phyloP scores from a whole-genome alignment of 2,888 invertebrate species.

The Diadegma fenestrale region DNA sequence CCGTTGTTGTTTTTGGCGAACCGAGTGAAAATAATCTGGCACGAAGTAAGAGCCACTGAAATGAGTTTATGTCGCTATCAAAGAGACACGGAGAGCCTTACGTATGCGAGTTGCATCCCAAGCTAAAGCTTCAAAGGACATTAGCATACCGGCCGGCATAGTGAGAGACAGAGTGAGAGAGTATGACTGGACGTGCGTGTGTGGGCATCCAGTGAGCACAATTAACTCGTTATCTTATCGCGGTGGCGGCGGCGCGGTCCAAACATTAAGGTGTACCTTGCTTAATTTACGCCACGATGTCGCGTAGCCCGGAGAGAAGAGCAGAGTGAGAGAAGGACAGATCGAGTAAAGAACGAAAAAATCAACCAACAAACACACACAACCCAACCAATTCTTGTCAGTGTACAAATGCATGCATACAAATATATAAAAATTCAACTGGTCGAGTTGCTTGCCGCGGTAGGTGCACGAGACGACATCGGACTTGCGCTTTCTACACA shows the following conservation, averaged over 20 bases:
- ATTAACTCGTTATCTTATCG: constrained; percentile 85
- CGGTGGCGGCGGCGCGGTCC: constrained; percentile 80
- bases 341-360: constrained; percentile 40
- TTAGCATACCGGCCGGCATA: constrained; percentile 84
- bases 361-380: constrained; percentile 5
- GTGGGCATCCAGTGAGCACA: constrained; percentile 84
- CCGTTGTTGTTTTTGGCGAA: constrained; percentile 1
- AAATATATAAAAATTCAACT: constrained; percentile 25
- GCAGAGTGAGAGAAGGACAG: constrained; percentile 53
- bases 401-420: constrained; percentile 4
- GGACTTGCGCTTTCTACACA: constrained; percentile 20
- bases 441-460: constrained; percentile 37
- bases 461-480: constrained; percentile 52
- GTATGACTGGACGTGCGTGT: constrained; percentile 83
- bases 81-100: constrained; percentile 82
- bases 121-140: constrained; percentile 82
- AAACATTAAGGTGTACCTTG: constrained; percentile 84
- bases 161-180: constrained; percentile 41
- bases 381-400: not conserved
- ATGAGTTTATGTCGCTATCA: constrained; percentile 84
- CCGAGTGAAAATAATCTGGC: constrained; percentile 77
- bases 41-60: constrained; percentile 81
- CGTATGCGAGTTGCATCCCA: constrained; percentile 80
- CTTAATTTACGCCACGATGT: constrained; percentile 83
- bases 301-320: constrained; percentile 69